phyloP scores from a whole-genome alignment of 2,888 invertebrate genomes.

The Leucania comma region DNA sequence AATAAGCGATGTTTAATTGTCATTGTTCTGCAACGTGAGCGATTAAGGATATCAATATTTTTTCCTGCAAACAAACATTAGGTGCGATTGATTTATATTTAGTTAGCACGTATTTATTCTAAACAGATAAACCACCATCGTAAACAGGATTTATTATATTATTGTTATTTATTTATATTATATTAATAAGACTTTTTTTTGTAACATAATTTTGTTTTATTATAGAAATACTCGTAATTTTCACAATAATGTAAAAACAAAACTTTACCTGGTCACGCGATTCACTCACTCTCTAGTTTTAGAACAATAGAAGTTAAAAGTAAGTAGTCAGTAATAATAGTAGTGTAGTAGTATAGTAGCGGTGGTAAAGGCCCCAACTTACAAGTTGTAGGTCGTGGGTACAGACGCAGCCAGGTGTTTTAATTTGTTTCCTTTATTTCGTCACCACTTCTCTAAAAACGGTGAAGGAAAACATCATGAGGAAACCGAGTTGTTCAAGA shows the following conservation, averaged over 20 bases:
- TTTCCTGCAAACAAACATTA: slow-evolving; percentile 39
- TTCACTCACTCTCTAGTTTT: neutral
- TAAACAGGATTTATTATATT: neutral
- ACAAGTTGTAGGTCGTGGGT: no score
- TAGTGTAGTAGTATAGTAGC: no score
- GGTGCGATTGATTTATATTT: slow-evolving; percentile 3
- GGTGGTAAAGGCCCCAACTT: no score
- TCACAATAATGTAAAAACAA: neutral
- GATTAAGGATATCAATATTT: slow-evolving; percentile 45
- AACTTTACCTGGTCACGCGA: neutral
- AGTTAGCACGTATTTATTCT: neutral
- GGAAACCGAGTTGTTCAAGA: no score
- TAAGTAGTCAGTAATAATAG: no score
- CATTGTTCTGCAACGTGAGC: slow-evolving; percentile 46
- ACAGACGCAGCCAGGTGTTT: no score
- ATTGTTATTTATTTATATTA: neutral
- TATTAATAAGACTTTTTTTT: neutral
- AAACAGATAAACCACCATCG: neutral
- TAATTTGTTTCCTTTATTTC: no score
- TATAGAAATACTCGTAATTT: no score
- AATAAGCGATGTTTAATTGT: slow-evolving; percentile 28
- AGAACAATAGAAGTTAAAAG: no score
- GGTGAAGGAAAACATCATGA: no score
- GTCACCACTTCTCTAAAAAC: no score
- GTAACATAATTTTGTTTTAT: neutral